Percentiles rank a stretch among this genome's conserved stretches.
Conservation (phyloP, 2,888 invertebrate genomes). For the Oligia latruncula region DNA sequence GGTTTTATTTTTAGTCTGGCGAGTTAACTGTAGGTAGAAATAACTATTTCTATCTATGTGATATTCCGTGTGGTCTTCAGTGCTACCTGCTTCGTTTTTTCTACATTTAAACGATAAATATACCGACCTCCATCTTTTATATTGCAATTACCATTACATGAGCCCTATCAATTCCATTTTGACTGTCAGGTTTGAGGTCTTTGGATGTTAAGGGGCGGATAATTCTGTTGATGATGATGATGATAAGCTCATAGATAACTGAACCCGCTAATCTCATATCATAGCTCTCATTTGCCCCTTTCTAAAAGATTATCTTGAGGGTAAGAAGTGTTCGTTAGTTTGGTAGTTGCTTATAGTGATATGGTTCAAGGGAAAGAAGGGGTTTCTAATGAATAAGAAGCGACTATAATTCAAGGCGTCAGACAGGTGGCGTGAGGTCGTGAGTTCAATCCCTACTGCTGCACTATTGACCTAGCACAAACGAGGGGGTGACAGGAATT, state of each 20-base stretch:
- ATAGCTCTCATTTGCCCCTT: neutral
- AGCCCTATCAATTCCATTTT: neutral
- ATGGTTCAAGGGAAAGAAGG: neutral
- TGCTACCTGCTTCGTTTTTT: neutral
- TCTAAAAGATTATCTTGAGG: neutral
- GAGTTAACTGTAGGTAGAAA: neutral
- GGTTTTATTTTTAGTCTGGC: neutral
- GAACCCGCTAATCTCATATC: neutral
- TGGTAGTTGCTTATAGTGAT: neutral
- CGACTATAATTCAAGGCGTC: neutral
- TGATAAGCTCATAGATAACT: neutral
- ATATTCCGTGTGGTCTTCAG: neutral
- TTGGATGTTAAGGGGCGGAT: neutral
- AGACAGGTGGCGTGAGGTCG: neutral
- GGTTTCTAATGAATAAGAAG: neutral
- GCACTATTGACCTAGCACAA: neutral
- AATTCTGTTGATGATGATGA: neutral
- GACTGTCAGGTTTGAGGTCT: neutral
- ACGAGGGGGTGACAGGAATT: neutral
- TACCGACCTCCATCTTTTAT: neutral
- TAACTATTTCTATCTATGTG: neutral
- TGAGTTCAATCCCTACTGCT: neutral
- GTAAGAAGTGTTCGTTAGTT: neutral
- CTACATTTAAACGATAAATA: no score
- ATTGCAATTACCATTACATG: neutral